Evolutionary conservation across 2,888 invertebrate genomes (phyloP).

Genomic region (Xestia rhomboidea): DNA sequence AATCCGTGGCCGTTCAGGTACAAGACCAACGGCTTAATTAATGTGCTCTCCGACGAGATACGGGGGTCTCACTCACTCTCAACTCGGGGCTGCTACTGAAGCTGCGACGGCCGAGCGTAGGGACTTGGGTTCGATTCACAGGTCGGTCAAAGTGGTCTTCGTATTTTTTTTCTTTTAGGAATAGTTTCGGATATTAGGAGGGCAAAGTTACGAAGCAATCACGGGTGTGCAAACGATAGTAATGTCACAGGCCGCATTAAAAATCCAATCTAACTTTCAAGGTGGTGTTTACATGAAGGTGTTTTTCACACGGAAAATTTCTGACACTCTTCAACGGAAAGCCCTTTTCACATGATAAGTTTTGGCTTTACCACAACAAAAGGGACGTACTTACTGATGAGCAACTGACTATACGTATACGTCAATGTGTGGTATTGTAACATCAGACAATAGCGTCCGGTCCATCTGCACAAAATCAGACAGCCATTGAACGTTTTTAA

Average conservation of each 20-base stretch:
- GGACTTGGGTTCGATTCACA: not conserved
- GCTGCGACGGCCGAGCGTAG: not conserved
- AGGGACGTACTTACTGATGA: not conserved
- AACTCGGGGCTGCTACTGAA: not conserved
- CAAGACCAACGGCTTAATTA: not conserved
- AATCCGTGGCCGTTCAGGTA: not conserved
- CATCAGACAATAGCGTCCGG: slow-evolving; percentile 7
- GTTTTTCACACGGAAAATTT: not conserved
- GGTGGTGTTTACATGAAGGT: too few species aligned
- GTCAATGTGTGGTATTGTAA: slow-evolving; percentile 14
- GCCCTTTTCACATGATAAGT: not conserved
- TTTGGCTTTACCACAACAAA: not conserved
- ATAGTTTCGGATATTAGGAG: not conserved
- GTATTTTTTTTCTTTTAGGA: not conserved
- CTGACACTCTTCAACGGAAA: not conserved
- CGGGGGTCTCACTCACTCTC: not conserved
- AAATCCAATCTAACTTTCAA: not conserved
- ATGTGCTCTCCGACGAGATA: not conserved
- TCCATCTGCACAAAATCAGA: not conserved
- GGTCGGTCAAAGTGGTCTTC: not conserved
- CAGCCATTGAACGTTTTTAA: slow-evolving; percentile 47
- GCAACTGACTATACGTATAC: too few species aligned
- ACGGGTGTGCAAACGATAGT: too few species aligned
- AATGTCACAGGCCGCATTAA: not conserved
- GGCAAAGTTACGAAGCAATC: too few species aligned